Percentiles rank a stretch among this genome's conserved stretches.
These are phyloP conservation scores for Drosophila erecta DNA, from an alignment of 1,140 invertebrate species.

Conservation along the genomic window DNA sequence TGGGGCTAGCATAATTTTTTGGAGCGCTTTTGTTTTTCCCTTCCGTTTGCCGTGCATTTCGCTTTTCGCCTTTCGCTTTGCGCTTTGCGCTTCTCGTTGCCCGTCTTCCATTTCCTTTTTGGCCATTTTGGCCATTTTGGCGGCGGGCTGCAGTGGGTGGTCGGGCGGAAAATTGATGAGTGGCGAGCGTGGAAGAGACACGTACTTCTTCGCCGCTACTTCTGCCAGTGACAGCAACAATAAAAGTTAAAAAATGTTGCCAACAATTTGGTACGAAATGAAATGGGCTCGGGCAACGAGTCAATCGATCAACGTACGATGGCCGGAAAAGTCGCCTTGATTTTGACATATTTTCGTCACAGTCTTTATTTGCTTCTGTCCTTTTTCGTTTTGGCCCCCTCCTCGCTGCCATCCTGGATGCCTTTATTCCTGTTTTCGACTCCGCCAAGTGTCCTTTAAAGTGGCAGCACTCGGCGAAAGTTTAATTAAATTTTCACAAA, in stretches of 20 bases:
- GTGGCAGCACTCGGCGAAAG: slow-evolving; percentile 51
- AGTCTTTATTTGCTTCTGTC: slow-evolving; percentile 25
- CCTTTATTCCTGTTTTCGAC: neutral
- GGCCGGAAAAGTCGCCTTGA: slow-evolving; percentile 42
- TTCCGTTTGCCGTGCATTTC: neutral
- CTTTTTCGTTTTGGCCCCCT: neutral
- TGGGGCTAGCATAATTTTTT: slow-evolving; percentile 74
- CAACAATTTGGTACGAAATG: slow-evolving; percentile 71
- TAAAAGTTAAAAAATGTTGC: slow-evolving; percentile 76
- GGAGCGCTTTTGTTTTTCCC: slow-evolving; percentile 40
- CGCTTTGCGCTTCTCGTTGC: too few species aligned
- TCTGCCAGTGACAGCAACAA: slow-evolving; percentile 70
- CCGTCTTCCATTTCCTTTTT: slow-evolving; percentile 4
- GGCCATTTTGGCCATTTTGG: neutral
- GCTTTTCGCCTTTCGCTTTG: neutral
- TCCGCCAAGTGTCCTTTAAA: slow-evolving; percentile 47
- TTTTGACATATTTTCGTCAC: slow-evolving; percentile 68
- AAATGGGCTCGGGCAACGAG: slow-evolving; percentile 65
- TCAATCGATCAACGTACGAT: slow-evolving; percentile 70
- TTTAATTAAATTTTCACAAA: slow-evolving; percentile 72
- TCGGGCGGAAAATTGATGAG: slow-evolving; percentile 59
- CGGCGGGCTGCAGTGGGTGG: neutral
- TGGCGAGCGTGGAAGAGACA: slow-evolving; percentile 56
- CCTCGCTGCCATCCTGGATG: neutral
- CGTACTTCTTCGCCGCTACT: slow-evolving; percentile 29